A percentile compares a stretch with the other conserved stretches of the same genome.
phyloP scores from a whole-genome alignment of 2,113 vertebrate genomes.

The Silurus asotus region DNA sequence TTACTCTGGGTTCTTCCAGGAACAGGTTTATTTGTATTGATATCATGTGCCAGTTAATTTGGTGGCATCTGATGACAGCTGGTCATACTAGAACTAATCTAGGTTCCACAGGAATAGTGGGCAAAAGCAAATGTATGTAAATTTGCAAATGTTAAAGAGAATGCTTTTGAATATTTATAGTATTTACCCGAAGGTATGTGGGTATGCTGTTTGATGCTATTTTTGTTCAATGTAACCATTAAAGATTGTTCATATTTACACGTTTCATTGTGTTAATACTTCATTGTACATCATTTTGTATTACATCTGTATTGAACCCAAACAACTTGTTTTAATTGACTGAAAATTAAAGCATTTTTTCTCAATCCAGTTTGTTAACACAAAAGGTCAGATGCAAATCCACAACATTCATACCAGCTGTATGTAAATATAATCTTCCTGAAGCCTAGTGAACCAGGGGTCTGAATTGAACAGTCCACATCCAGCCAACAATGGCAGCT shows the following conservation, averaged over 20 bases:
- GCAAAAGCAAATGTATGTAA: neutral
- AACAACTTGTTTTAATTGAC: neutral
- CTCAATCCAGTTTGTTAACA: neutral
- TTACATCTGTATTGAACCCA: neutral
- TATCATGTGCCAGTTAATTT: neutral
- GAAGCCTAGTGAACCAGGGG: neutral
- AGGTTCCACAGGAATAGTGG: neutral
- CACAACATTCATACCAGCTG: neutral
- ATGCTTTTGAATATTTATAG: neutral
- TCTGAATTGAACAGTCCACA: constrained; percentile 59
- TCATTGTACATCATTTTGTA: neutral
- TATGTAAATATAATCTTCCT: neutral
- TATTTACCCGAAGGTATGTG: neutral
- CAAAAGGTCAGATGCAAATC: neutral
- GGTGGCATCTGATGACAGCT: neutral
- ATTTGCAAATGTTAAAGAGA: neutral
- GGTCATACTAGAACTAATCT: neutral
- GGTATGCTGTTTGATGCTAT: neutral
- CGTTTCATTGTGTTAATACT: neutral
- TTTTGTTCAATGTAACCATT: neutral
- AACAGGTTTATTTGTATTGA: neutral
- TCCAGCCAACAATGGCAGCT: constrained; percentile 66
- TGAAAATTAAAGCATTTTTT: neutral
- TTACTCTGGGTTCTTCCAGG: neutral
- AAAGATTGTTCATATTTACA: neutral